These are phyloP conservation scores for Albula goreensis DNA, from an alignment of 2,113 vertebrate species.

Conservation along the genomic window DNA sequence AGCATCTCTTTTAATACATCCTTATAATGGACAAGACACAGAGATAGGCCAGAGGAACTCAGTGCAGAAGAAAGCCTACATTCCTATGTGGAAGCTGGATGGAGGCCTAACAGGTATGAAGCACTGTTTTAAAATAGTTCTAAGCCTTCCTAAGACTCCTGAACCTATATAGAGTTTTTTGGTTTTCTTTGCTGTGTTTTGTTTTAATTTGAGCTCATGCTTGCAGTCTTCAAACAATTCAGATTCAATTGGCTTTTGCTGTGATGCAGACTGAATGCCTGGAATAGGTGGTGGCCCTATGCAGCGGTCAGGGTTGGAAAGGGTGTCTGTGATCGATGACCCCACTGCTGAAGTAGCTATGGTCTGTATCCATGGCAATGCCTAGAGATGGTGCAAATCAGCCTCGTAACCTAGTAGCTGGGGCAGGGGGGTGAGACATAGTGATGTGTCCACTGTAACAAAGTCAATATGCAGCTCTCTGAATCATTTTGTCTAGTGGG, in stretches of 20 bases:
- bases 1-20: not conserved
- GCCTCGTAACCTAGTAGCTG: not conserved
- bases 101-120: too few species aligned
- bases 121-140: too few species aligned
- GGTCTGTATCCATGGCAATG: conserved; percentile 28
- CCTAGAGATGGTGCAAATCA: not conserved
- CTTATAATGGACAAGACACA: not conserved
- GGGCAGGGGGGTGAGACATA: not conserved
- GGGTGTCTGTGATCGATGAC: conserved; percentile 19
- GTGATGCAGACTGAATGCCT: conserved; percentile 15
- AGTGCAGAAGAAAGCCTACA: not conserved
- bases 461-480: conserved; percentile 17
- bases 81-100: not conserved
- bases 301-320: conserved; percentile 15
- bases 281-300: not conserved
- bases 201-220: conserved; percentile 11
- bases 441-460: not conserved
- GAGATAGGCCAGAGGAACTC: not conserved
- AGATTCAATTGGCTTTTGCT: not conserved
- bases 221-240: conserved; percentile 15
- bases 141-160: conserved; percentile 42
- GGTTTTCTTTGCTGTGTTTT: conserved; percentile 36
- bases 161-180: conserved; percentile 51
- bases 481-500: conserved; percentile 15
- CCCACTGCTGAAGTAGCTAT: not conserved